Evolutionary conservation across 2,888 invertebrate genomes (phyloP).

Genomic region (Amorpha juglandis): DNA sequence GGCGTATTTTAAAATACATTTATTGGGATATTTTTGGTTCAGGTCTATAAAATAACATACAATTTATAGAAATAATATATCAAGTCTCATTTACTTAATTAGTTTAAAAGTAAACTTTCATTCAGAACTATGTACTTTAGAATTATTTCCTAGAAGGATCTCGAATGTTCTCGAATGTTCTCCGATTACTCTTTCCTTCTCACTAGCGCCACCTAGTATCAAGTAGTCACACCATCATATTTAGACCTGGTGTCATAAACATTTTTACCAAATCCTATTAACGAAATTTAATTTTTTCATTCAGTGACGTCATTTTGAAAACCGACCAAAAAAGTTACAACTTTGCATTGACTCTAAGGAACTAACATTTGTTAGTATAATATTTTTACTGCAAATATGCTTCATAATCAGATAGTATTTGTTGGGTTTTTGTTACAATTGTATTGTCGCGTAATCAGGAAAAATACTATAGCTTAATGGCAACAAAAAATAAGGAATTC

Average conservation of each 20-base stretch:
- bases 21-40: not conserved
- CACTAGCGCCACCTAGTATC: slow-evolving; percentile 45
- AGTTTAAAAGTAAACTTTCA: slow-evolving; percentile 34
- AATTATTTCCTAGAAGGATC: slow-evolving; percentile 55
- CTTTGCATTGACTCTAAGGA: too few species aligned
- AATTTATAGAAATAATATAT: not conserved
- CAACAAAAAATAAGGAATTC: too few species aligned
- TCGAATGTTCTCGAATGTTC: slow-evolving; percentile 63
- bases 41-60: slow-evolving; percentile 25
- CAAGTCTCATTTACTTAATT: not conserved
- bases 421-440: too few species aligned
- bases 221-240: slow-evolving; percentile 45
- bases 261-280: not conserved
- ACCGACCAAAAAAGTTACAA: too few species aligned
- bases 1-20: slow-evolving; percentile 38
- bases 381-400: too few species aligned
- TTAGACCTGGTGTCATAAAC: not conserved
- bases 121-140: slow-evolving; percentile 35
- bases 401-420: too few species aligned
- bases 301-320: not conserved
- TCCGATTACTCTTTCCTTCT: slow-evolving; percentile 26
- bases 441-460: too few species aligned
- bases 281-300: not conserved
- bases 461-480: too few species aligned
- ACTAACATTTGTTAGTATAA: too few species aligned